phyloP scores from a whole-genome alignment of 2,888 invertebrate species.

The Agrotis puta region DNA sequence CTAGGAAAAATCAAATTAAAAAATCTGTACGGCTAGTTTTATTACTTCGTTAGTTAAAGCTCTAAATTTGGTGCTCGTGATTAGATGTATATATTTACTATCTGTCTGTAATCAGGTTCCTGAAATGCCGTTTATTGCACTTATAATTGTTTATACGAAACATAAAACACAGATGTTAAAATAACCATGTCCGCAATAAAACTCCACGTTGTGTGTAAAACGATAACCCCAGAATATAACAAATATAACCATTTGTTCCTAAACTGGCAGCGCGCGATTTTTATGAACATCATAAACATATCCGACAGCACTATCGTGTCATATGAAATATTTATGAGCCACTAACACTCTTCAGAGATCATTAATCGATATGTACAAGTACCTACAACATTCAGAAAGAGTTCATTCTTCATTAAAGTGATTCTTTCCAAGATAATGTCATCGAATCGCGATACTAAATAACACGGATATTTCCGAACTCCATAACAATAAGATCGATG shows the following conservation, averaged over 20 bases:
- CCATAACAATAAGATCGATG: slow-evolving; percentile 15
- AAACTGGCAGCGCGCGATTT: slow-evolving; percentile 72
- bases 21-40: background rate
- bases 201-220: slow-evolving; percentile 21
- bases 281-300: slow-evolving; percentile 83
- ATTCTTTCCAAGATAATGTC: slow-evolving; percentile 1
- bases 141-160: background rate
- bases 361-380: slow-evolving; percentile 73
- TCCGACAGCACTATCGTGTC: slow-evolving; percentile 82
- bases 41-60: background rate
- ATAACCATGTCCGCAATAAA: slow-evolving; percentile 25
- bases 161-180: slow-evolving; percentile 3
- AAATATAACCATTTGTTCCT: slow-evolving; percentile 74
- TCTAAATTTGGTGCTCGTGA: background rate
- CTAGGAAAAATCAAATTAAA: background rate
- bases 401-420: slow-evolving; percentile 48
- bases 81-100: background rate
- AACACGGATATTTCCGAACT: slow-evolving; percentile 2
- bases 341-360: slow-evolving; percentile 77
- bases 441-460: slow-evolving; percentile 1
- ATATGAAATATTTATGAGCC: slow-evolving; percentile 82
- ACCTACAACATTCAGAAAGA: slow-evolving; percentile 47
- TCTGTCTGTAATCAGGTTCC: background rate
- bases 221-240: slow-evolving; percentile 53
- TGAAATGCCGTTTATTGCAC: background rate